Percentiles rank a stretch among this genome's conserved stretches.
phyloP scores from a whole-genome alignment of 1,140 invertebrate genomes.

The Drosophila ironensis region DNA sequence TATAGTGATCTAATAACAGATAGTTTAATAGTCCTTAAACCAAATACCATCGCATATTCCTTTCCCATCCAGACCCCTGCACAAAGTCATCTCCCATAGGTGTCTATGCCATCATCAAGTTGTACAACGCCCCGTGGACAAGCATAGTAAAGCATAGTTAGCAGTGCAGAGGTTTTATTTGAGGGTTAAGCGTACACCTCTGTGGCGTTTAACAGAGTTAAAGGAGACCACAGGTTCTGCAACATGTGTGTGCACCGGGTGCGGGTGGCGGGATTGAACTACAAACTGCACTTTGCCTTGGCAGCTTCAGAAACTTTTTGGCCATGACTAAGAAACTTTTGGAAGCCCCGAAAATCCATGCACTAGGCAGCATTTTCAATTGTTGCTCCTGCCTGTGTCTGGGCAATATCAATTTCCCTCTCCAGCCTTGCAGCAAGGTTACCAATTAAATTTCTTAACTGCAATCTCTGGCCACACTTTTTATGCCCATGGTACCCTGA shows the following conservation, averaged over 20 bases:
- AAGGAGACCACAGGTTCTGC: slow-evolving; percentile 48
- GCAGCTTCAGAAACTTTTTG: slow-evolving; percentile 45
- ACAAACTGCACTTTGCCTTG: slow-evolving; percentile 45
- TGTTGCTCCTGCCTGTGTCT: slow-evolving; percentile 41
- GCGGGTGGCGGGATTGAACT: slow-evolving; percentile 8
- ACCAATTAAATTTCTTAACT: slow-evolving; percentile 25
- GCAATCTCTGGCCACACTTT: slow-evolving; percentile 10
- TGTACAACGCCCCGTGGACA: slow-evolving; percentile 29
- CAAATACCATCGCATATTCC: too few species aligned
- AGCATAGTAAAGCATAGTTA: slow-evolving; percentile 41
- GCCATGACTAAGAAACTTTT: slow-evolving; percentile 52
- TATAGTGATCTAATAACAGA: too few species aligned
- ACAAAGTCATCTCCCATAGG: too few species aligned
- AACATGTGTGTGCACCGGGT: slow-evolving; percentile 35
- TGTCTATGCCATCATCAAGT: slow-evolving; percentile 20
- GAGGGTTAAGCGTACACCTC: slow-evolving; percentile 39
- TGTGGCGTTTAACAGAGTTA: slow-evolving; percentile 58
- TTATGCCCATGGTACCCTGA: not conserved
- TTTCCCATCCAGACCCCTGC: too few species aligned
- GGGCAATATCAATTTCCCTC: not conserved
- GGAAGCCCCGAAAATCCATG: slow-evolving; percentile 8
- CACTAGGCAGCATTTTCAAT: slow-evolving; percentile 47
- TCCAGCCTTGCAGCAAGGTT: too few species aligned
- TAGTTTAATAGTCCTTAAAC: too few species aligned
- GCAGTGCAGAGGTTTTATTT: slow-evolving; percentile 20